A percentile compares a stretch with the other conserved stretches of the same genome.
phyloP scores from a whole-genome alignment of 2,888 invertebrate species.

The Bombylius discolor region DNA sequence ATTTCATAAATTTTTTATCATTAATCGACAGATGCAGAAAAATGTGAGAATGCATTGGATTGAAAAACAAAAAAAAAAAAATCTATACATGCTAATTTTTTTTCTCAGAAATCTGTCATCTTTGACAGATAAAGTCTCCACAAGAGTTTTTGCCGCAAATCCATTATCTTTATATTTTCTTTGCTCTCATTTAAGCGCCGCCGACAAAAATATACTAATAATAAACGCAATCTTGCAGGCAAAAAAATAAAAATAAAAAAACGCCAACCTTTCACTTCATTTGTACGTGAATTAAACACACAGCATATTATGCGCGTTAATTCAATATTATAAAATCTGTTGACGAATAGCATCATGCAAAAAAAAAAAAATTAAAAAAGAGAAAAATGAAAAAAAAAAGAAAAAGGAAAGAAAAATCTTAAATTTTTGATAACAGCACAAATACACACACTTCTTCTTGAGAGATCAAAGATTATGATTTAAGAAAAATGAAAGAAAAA shows the following conservation, averaged over 20 bases:
- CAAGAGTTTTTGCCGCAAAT: background rate
- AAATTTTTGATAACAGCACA: too few relatives aligned
- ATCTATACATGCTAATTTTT: background rate
- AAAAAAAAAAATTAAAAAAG: too few relatives aligned
- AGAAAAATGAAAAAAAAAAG: too few relatives aligned
- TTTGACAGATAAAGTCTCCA: conserved; percentile 8
- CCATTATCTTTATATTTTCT: too few relatives aligned
- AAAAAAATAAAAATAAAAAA: background rate
- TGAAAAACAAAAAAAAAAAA: too few relatives aligned
- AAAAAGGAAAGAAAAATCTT: too few relatives aligned
- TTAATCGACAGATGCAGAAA: too few relatives aligned
- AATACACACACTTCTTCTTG: background rate
- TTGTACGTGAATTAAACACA: background rate
- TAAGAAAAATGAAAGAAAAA: background rate
- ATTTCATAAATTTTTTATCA: too few relatives aligned
- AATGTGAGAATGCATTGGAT: too few relatives aligned
- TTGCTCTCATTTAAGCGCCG: background rate
- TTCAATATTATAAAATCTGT: too few relatives aligned
- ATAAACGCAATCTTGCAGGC: too few relatives aligned
- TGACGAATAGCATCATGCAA: too few relatives aligned
- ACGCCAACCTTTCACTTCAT: background rate
- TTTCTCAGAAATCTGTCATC: conserved; percentile 9
- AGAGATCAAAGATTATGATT: background rate
- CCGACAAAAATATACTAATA: background rate
- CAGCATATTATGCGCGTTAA: background rate